These are phyloP conservation scores for Malacoctenus gilli DNA, from an alignment of 2,797 vertebrate species.

Conservation along the genomic window DNA sequence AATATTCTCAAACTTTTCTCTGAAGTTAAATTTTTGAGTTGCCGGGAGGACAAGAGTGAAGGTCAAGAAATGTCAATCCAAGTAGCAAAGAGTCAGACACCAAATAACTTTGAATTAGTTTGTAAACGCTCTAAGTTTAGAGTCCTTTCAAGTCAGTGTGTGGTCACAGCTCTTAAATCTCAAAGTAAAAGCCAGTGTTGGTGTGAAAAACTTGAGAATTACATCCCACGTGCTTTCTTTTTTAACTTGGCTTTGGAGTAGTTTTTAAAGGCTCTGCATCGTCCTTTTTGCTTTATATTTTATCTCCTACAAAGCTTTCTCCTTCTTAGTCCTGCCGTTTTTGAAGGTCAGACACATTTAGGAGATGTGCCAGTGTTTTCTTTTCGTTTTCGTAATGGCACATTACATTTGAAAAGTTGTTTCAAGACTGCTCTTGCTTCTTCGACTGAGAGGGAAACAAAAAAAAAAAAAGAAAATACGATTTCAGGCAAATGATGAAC, in stretches of 20 bases:
- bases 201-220: not conserved
- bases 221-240: not conserved
- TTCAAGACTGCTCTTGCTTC: conserved; percentile 8
- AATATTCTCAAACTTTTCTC: too few species aligned
- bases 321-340: conserved; percentile 7
- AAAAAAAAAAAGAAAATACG: too few species aligned
- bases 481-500: conserved; percentile 9
- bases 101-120: not conserved
- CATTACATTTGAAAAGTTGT: conserved; percentile 3
- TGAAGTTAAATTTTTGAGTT: not conserved
- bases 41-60: conserved; percentile 2
- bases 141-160: too few species aligned
- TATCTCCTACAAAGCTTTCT: conserved; percentile 3
- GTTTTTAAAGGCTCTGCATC: not conserved
- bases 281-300: not conserved
- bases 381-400: not conserved
- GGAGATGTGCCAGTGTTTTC: conserved; percentile 1
- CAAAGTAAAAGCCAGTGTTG: not conserved
- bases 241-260: not conserved
- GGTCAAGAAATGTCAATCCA: conserved; percentile 11
- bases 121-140: not conserved
- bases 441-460: conserved; percentile 33
- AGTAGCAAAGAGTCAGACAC: not conserved
- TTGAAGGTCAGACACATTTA: conserved; percentile 29
- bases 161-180: not conserved